Conservation (phyloP, 2,113 vertebrate genomes). For the Neodontobutis hainanensis region DNA sequence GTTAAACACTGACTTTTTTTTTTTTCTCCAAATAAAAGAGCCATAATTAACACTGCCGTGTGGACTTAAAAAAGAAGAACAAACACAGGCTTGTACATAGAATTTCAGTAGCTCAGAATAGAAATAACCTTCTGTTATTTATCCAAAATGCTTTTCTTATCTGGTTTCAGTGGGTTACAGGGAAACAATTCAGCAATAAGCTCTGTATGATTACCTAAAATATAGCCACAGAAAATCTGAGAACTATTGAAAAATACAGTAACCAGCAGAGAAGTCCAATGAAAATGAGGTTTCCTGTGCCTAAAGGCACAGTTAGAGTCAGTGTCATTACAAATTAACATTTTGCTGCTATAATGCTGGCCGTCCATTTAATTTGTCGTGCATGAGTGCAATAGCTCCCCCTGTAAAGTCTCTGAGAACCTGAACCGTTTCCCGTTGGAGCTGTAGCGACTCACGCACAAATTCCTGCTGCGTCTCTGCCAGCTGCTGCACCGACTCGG, state of each 20-base stretch:
- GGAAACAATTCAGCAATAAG: slow-evolving; percentile 31
- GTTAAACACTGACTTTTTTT: slow-evolving; percentile 9
- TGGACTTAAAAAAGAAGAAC: slow-evolving; percentile 22
- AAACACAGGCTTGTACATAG: slow-evolving; percentile 21
- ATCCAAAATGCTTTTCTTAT: slow-evolving; percentile 15
- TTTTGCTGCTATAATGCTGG: slow-evolving; percentile 66
- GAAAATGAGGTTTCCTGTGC: slow-evolving; percentile 36
- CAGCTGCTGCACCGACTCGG: slow-evolving; percentile 81
- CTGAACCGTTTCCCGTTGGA: slow-evolving; percentile 80
- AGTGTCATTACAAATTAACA: background rate
- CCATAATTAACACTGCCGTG: slow-evolving; percentile 25
- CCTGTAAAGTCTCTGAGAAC: slow-evolving; percentile 80
- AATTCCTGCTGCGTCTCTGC: slow-evolving; percentile 83
- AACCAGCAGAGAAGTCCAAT: slow-evolving; percentile 40
- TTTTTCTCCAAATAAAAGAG: slow-evolving; percentile 1
- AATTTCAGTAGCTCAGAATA: slow-evolving; percentile 56
- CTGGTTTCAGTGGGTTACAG: slow-evolving; percentile 23
- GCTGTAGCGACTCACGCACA: slow-evolving; percentile 76
- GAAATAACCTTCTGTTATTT: slow-evolving; percentile 8
- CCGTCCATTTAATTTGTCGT: slow-evolving; percentile 81
- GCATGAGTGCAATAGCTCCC: slow-evolving; percentile 76
- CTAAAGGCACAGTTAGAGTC: slow-evolving; percentile 46
- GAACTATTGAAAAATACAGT: slow-evolving; percentile 49
- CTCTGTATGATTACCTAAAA: slow-evolving; percentile 46
- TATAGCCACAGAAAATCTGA: slow-evolving; percentile 46